These are phyloP conservation scores for Coreius guichenoti DNA, from an alignment of 2,797 vertebrate genomes.

Conservation along the genomic window DNA sequence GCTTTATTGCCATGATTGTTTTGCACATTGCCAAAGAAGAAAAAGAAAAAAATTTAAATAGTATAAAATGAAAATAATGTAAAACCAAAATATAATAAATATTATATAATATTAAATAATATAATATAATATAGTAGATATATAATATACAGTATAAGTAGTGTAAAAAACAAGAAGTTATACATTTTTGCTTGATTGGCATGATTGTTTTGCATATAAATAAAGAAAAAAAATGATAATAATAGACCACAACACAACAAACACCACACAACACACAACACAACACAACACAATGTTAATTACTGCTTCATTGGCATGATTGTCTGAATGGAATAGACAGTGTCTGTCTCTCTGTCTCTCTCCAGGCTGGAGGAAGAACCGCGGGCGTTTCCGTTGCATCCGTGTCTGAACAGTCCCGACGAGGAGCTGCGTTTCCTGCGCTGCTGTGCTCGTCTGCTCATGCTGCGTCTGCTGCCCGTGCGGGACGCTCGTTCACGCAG, in stretches of 20 bases:
- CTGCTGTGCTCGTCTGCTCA: constrained; percentile 89
- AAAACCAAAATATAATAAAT: background rate
- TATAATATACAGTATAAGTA: no score
- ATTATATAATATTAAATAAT: background rate
- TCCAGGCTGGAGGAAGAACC: constrained; percentile 90
- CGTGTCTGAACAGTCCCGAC: constrained; percentile 86
- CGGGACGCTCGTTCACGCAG: constrained; percentile 90
- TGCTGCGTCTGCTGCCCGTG: constrained; percentile 91
- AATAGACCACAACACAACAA: background rate
- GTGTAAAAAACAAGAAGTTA: no score
- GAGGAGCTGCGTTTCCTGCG: constrained; percentile 93
- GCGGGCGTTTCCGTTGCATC: constrained; percentile 88
- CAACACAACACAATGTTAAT: background rate
- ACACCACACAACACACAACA: no score
- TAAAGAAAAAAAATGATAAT: background rate
- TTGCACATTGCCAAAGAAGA: background rate
- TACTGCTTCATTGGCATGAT: background rate
- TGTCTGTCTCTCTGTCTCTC: background rate
- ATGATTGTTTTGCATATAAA: background rate
- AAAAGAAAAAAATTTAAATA: no score
- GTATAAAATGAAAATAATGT: background rate
- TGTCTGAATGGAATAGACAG: background rate
- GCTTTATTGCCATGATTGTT: background rate
- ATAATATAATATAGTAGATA: background rate
- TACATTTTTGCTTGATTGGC: background rate